Conservation (phyloP, 2,888 invertebrate genomes). For the Diarsia mendica region DNA sequence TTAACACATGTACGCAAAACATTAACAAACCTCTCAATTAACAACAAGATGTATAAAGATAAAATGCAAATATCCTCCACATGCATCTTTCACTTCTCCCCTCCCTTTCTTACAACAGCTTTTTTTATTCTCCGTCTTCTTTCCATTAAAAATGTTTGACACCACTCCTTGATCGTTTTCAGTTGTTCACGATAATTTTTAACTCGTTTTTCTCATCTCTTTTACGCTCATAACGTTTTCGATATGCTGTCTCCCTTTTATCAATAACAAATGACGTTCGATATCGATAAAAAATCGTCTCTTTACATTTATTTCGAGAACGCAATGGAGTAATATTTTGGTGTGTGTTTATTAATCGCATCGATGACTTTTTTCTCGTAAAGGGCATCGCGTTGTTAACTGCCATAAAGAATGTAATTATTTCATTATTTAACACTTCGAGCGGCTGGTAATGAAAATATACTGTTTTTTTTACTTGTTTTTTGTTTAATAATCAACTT, state of each 20-base stretch:
- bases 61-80: conserved; percentile 80
- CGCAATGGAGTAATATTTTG: conserved; percentile 66
- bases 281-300: conserved; percentile 72
- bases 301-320: conserved; percentile 71
- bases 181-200: conserved; percentile 43
- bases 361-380: conserved; percentile 66
- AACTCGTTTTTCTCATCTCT: conserved; percentile 22
- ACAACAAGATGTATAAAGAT: conserved; percentile 82
- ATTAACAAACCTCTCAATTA: conserved; percentile 85
- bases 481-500: conserved; percentile 41
- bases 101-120: conserved; percentile 66
- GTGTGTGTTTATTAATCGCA: conserved; percentile 69
- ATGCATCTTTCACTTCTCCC: conserved; percentile 71
- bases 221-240: conserved; percentile 19
- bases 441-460: conserved; percentile 70
- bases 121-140: conserved; percentile 59
- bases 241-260: conserved; percentile 58
- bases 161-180: conserved; percentile 46
- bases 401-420: conserved; percentile 73
- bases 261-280: conserved; percentile 71
- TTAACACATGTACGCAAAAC: conserved; percentile 80
- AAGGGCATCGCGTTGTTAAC: conserved; percentile 68
- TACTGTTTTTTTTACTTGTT: conserved; percentile 51
- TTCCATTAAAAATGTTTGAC: conserved; percentile 50
- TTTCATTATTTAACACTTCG: conserved; percentile 77